Percentiles rank a stretch among this genome's conserved stretches.
Conservation (phyloP, 2,888 invertebrate species). For the Nomada flava region DNA sequence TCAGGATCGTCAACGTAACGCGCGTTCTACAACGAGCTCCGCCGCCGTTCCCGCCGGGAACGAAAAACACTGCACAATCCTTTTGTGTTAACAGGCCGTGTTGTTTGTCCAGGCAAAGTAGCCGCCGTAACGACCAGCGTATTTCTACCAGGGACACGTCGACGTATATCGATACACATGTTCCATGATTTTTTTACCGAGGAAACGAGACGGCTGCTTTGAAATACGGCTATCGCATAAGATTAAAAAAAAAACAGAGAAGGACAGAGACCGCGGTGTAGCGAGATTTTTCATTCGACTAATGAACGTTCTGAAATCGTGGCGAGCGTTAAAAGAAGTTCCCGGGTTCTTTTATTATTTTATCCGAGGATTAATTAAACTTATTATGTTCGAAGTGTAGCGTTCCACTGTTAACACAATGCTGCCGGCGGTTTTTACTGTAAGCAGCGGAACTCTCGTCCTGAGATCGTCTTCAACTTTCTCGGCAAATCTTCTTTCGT, state of each 20-base stretch:
- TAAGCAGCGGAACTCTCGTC: not conserved
- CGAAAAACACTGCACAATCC: constrained; percentile 30
- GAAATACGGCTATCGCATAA: constrained; percentile 3
- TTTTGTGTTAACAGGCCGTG: constrained; percentile 54
- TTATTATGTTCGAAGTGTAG: not conserved
- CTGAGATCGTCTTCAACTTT: constrained; percentile 6
- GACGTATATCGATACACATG: constrained; percentile 59
- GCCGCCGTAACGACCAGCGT: constrained; percentile 41
- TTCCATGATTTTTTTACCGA: constrained; percentile 24
- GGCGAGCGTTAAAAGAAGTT: not conserved
- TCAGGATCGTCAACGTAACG: constrained; percentile 66
- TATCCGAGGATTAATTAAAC: constrained; percentile 10
- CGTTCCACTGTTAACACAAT: constrained; percentile 7
- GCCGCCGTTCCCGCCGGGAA: constrained; percentile 18
- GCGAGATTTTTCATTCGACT: not conserved
- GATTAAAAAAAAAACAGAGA: not conserved
- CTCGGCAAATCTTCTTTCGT: constrained; percentile 8
- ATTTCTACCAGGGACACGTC: not conserved
- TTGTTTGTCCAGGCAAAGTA: constrained; percentile 56
- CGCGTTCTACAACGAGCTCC: constrained; percentile 50
- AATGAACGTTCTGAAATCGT: not conserved
- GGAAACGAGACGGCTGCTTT: not conserved
- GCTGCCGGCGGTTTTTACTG: not conserved
- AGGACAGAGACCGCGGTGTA: not conserved
- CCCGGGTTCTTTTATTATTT: not conserved